Conservation (phyloP, 2,888 invertebrate species). For the Mesorhabditis spiculigera region DNA sequence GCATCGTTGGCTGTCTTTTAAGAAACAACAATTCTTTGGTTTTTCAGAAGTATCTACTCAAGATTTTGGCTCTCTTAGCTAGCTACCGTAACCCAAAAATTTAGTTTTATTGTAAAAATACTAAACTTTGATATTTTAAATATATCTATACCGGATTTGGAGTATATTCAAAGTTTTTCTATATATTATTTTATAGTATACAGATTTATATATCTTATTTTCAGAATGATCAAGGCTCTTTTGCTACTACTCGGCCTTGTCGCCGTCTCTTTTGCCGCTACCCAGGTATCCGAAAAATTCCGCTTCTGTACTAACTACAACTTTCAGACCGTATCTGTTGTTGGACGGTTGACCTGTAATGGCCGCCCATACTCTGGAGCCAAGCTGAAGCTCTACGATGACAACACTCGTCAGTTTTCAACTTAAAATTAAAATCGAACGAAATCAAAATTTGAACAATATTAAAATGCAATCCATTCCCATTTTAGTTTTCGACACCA, state of each 20-base stretch:
- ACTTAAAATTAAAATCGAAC: no score
- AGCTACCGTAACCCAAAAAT: no score
- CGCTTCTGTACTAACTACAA: not conserved
- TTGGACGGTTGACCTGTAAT: not conserved
- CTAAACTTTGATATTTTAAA: no score
- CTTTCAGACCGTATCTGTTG: not conserved
- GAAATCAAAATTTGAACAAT: not conserved
- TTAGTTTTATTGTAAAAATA: no score
- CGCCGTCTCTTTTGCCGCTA: not conserved
- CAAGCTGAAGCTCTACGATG: slow-evolving; percentile 5
- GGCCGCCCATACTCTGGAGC: not conserved
- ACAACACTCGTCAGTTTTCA: not conserved
- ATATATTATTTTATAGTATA: no score
- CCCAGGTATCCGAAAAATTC: not conserved
- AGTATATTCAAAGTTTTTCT: no score
- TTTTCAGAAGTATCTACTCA: no score
- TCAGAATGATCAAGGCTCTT: not conserved
- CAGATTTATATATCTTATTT: not conserved
- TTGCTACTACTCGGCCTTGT: not conserved
- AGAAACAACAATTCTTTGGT: no score
- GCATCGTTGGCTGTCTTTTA: no score
- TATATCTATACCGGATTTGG: no score
- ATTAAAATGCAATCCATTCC: not conserved
- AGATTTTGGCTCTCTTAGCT: no score
- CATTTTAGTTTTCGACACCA: slow-evolving; percentile 1